Evolutionary conservation across 2,888 invertebrate species (phyloP).

Genomic region (Zygaena filipendulae): DNA sequence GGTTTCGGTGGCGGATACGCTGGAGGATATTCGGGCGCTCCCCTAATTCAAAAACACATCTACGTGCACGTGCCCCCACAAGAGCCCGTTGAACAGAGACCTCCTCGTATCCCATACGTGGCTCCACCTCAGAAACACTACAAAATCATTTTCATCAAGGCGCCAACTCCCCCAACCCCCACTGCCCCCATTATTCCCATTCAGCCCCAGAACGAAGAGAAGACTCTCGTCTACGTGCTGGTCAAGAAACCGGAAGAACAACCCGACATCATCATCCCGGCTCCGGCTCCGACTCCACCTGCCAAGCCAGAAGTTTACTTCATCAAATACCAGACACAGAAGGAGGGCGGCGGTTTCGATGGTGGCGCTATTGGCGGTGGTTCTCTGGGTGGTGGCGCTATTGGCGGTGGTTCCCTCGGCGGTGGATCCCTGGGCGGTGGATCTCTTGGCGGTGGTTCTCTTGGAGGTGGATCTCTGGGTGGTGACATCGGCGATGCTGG

Average conservation of each 20-base stretch:
- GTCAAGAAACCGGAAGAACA: constrained; percentile 90
- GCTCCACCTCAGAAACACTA: constrained; percentile 88
- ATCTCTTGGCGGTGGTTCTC: constrained; percentile 29
- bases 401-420: constrained; percentile 30
- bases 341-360: constrained; percentile 47
- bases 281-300: constrained; percentile 82
- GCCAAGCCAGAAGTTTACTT: constrained; percentile 92
- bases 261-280: constrained; percentile 82
- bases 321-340: constrained; percentile 84
- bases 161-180: constrained; percentile 85
- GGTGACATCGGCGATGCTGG: constrained; percentile 30
- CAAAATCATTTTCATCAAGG: constrained; percentile 94
- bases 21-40: constrained; percentile 61
- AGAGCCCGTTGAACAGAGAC: constrained; percentile 80
- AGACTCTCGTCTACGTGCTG: constrained; percentile 88
- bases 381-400: constrained; percentile 33
- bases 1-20: constrained; percentile 50
- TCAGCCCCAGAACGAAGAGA: constrained; percentile 86
- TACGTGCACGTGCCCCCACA: constrained; percentile 92
- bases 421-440: constrained; percentile 38
- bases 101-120: constrained; percentile 71
- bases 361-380: constrained; percentile 45
- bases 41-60: constrained; percentile 85
- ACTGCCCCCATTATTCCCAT: constrained; percentile 84
- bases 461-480: constrained; percentile 24